A percentile compares a stretch with the other conserved stretches of the same genome.
phyloP scores from a whole-genome alignment of 2,888 invertebrate genomes.

The Leptinotarsa peninsularis region DNA sequence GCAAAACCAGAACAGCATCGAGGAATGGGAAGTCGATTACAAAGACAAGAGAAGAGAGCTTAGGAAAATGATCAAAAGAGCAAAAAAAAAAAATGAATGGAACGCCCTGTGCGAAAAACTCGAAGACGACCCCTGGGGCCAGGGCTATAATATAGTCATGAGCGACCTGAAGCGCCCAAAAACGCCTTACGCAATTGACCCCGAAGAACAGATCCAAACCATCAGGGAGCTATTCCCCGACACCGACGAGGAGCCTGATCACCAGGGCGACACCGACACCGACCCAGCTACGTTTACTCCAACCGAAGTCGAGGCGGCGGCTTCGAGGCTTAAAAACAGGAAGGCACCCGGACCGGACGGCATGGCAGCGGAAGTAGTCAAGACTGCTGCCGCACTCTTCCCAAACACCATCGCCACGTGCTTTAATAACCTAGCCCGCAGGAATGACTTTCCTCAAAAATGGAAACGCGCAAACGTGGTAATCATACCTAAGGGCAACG shows the following conservation, averaged over 20 bases:
- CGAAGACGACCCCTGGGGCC: conserved; percentile 5
- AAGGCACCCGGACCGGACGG: conserved; percentile 2
- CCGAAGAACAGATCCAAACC: background rate
- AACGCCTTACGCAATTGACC: conserved; percentile 7
- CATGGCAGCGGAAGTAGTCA: background rate
- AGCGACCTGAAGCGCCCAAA: background rate
- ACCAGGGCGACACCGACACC: background rate
- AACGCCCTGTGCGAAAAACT: conserved; percentile 10
- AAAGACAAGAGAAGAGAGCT: background rate
- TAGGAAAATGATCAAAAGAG: background rate
- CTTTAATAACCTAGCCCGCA: background rate
- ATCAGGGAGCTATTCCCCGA: conserved; percentile 19
- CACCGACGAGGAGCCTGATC: background rate
- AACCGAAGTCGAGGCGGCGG: background rate
- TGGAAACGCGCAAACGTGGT: conserved; percentile 10
- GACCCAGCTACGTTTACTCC: background rate
- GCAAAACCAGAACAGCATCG: background rate
- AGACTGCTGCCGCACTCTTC: background rate
- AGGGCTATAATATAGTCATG: conserved; percentile 7
- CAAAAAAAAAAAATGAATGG: background rate
- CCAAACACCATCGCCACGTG: background rate
- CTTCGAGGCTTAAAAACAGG: background rate
- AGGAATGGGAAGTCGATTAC: background rate
- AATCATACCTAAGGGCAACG: conserved; percentile 14
- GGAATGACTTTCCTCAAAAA: background rate